phyloP scores from a whole-genome alignment of 2,888 invertebrate genomes.

The Papilio gigon region DNA sequence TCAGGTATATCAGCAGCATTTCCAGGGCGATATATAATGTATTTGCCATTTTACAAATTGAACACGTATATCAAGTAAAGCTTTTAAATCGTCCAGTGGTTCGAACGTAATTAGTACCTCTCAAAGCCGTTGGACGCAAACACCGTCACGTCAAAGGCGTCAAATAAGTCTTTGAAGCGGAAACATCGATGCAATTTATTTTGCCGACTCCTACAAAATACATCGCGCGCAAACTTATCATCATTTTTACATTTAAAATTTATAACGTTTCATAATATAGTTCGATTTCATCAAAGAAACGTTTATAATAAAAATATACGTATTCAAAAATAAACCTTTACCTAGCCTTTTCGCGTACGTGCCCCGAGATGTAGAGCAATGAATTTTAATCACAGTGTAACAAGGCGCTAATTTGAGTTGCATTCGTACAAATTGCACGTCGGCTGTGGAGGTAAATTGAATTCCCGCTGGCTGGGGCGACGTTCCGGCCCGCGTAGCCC shows the following conservation, averaged over 20 bases:
- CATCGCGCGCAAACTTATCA: background rate
- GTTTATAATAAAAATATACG: too few relatives aligned
- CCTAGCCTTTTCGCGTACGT: background rate
- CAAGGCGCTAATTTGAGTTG: conserved; percentile 52
- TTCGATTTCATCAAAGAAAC: too few relatives aligned
- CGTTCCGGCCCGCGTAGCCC: conserved; percentile 41
- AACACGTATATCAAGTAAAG: background rate
- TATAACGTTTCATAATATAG: too few relatives aligned
- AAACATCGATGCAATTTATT: conserved; percentile 12
- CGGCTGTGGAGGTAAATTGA: conserved; percentile 57
- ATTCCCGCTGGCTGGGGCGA: conserved; percentile 53
- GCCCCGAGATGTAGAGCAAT: background rate
- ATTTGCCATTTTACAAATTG: background rate
- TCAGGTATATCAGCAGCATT: too few relatives aligned
- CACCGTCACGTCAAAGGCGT: conserved; percentile 10
- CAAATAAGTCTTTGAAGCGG: conserved; percentile 11
- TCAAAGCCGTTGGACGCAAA: conserved; percentile 3
- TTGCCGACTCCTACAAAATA: background rate
- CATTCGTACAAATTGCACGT: conserved; percentile 58
- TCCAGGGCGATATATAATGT: too few relatives aligned
- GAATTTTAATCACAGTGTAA: conserved; percentile 34
- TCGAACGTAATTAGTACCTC: conserved; percentile 30
- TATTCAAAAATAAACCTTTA: background rate
- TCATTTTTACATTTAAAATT: too few relatives aligned
- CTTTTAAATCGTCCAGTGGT: conserved; percentile 6